A percentile compares a stretch with the other conserved stretches of the same genome.
These are phyloP conservation scores for Oncopodura yosiiana DNA, from an alignment of 1,140 invertebrate species.

Conservation along the genomic window DNA sequence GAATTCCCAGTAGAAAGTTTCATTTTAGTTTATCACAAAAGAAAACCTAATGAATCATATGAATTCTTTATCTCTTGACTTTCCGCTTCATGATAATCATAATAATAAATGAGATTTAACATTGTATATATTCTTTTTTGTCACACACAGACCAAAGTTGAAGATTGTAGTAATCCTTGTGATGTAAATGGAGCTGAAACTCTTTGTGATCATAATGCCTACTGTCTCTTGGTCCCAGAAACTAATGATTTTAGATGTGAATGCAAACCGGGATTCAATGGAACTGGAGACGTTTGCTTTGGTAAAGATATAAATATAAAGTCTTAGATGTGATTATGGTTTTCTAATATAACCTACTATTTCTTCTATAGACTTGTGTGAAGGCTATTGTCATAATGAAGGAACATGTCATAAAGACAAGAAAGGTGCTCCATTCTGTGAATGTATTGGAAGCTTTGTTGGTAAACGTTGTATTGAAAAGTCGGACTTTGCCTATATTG, in stretches of 20 bases:
- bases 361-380: slow-evolving; percentile 63
- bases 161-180: slow-evolving; percentile 86
- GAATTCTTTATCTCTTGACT: neutral
- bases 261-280: slow-evolving; percentile 88
- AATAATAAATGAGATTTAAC: too few relatives aligned
- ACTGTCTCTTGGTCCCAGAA: slow-evolving; percentile 74
- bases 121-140: slow-evolving; percentile 24
- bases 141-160: slow-evolving; percentile 54
- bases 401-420: slow-evolving; percentile 54
- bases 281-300: slow-evolving; percentile 65
- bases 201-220: slow-evolving; percentile 78
- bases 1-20: too few relatives aligned
- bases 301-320: slow-evolving; percentile 40
- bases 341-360: slow-evolving; percentile 2
- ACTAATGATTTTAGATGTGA: slow-evolving; percentile 82
- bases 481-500: slow-evolving; percentile 88
- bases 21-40: neutral
- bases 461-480: slow-evolving; percentile 82
- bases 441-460: slow-evolving; percentile 82
- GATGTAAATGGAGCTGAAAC: slow-evolving; percentile 71
- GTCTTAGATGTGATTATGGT: neutral
- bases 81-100: slow-evolving; percentile 4
- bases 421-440: slow-evolving; percentile 69
- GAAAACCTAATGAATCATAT: neutral
- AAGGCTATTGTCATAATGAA: slow-evolving; percentile 62